These are phyloP conservation scores for Amphipyra berbera DNA, from an alignment of 2,888 invertebrate species.

Conservation along the genomic window DNA sequence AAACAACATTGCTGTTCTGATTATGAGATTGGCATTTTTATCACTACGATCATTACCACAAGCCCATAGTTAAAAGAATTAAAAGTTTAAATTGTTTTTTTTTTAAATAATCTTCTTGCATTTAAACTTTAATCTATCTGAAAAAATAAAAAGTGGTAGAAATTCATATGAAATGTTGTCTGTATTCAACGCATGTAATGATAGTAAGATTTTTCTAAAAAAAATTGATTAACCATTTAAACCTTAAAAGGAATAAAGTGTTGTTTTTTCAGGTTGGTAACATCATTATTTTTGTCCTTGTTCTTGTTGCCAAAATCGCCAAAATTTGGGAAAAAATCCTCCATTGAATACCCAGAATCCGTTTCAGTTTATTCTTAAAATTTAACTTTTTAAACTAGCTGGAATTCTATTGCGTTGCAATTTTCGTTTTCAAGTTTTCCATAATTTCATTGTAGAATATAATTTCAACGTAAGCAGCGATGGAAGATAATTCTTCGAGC, in stretches of 20 bases:
- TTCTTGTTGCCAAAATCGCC: slow-evolving; percentile 63
- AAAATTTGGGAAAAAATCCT: slow-evolving; percentile 67
- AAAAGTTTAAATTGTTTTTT: no score
- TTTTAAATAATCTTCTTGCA: no score
- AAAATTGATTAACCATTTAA: background rate
- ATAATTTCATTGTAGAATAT: slow-evolving; percentile 46
- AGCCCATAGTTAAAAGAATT: no score
- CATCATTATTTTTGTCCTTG: slow-evolving; percentile 58
- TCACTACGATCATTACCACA: no score
- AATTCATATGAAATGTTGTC: background rate
- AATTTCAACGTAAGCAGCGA: slow-evolving; percentile 66
- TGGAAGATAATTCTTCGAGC: slow-evolving; percentile 84
- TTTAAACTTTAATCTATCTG: no score
- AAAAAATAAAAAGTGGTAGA: no score
- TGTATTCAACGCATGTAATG: background rate
- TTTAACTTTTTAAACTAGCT: slow-evolving; percentile 41
- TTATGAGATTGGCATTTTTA: no score
- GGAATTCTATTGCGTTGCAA: slow-evolving; percentile 51
- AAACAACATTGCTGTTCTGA: no score
- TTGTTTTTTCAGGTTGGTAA: slow-evolving; percentile 50
- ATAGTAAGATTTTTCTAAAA: background rate
- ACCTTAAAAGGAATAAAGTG: background rate
- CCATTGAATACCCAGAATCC: slow-evolving; percentile 59
- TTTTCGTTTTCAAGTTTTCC: slow-evolving; percentile 30
- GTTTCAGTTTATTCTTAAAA: slow-evolving; percentile 48